Conservation (phyloP, 2,797 vertebrate species). For the Aselliscus stoliczkanus region DNA sequence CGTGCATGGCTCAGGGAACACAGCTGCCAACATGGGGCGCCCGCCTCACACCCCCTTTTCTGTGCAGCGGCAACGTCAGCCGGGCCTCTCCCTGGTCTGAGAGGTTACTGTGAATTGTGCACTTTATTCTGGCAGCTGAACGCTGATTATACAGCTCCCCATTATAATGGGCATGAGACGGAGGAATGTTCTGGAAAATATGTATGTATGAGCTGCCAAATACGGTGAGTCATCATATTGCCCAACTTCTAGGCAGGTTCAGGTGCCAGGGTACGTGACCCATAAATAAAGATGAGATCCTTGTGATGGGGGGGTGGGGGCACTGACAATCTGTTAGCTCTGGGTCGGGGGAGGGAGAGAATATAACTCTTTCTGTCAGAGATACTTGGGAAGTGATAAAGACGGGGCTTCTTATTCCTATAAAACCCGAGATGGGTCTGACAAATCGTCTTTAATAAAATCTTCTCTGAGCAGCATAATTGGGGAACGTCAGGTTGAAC, state of each 20-base stretch:
- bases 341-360: not conserved
- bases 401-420: not conserved
- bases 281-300: not conserved
- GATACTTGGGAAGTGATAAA: not conserved
- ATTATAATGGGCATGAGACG: not conserved
- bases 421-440: not conserved
- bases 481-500: not conserved
- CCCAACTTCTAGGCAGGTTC: not conserved
- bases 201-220: not conserved
- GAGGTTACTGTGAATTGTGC: not conserved
- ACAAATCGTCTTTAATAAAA: constrained; percentile 43
- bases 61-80: accelerated
- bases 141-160: not conserved
- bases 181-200: not conserved
- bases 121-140: not conserved
- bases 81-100: not conserved
- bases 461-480: constrained; percentile 1
- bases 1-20: too few species aligned
- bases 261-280: not conserved
- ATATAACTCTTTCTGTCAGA: not conserved
- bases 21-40: too few species aligned
- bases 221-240: not conserved
- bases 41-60: not conserved
- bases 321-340: not conserved
- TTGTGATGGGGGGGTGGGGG: accelerated